These are phyloP conservation scores for Pituophis catenifer DNA, from an alignment of 2,113 vertebrate species.

Conservation along the genomic window DNA sequence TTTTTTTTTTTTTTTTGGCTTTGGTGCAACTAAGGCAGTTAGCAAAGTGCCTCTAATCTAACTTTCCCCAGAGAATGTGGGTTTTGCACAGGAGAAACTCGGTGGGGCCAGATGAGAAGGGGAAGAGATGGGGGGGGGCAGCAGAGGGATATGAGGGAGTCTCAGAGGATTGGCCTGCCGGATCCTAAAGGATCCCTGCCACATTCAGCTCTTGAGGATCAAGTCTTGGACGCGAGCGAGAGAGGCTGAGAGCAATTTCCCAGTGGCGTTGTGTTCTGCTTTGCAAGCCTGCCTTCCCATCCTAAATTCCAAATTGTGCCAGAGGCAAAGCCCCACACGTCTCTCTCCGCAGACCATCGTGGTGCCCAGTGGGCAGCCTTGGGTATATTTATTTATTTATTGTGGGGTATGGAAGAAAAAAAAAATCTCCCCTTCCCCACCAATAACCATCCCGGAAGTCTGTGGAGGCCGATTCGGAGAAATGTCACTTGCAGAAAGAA, in stretches of 20 bases:
- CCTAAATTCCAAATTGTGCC: neutral
- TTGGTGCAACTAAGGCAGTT: neutral
- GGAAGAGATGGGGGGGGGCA: accelerated
- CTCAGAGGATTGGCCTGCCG: neutral
- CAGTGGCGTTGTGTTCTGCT: too few relatives aligned
- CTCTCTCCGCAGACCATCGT: neutral
- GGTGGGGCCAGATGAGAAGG: neutral
- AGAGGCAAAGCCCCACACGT: accelerated
- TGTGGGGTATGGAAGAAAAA: neutral
- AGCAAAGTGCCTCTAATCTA: neutral
- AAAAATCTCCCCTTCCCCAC: neutral
- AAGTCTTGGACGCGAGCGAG: too few relatives aligned
- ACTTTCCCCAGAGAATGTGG: neutral
- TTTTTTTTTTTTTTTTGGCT: neutral
- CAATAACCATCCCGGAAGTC: neutral
- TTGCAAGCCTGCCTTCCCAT: too few relatives aligned
- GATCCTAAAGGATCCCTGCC: neutral
- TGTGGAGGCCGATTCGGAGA: neutral
- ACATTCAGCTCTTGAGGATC: too few relatives aligned
- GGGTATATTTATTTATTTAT: conserved; percentile 26
- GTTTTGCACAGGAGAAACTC: neutral
- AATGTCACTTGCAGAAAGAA: neutral
- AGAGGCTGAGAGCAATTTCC: neutral
- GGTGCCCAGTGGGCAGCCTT: neutral
- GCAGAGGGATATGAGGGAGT: neutral